A percentile compares a stretch with the other conserved stretches of the same genome.
Evolutionary conservation across 2,888 invertebrate species (phyloP).

Genomic region (Acrobasis repandana): DNA sequence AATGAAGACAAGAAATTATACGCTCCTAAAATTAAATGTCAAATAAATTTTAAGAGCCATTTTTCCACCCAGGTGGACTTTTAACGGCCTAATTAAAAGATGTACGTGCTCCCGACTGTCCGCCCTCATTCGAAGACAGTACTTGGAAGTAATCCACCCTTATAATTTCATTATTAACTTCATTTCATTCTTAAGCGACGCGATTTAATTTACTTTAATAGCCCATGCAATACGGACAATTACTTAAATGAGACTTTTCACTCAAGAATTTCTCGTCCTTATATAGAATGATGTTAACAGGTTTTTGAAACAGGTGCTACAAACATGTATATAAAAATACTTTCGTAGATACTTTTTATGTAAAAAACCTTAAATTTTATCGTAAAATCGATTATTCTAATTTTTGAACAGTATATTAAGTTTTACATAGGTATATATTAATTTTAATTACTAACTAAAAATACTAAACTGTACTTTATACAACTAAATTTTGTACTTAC

Average conservation of each 20-base stretch:
- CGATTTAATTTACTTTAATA: constrained; percentile 6
- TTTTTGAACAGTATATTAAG: too few species aligned
- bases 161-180: constrained; percentile 8
- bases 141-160: constrained; percentile 3
- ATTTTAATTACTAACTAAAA: too few species aligned
- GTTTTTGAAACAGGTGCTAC: background rate
- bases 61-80: background rate
- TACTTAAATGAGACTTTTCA: background rate
- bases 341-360: background rate
- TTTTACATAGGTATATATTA: too few species aligned
- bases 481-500: background rate
- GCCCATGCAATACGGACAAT: background rate
- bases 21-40: background rate
- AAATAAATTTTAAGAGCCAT: background rate
- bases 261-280: background rate
- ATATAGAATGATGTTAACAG: background rate
- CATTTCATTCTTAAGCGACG: constrained; percentile 1
- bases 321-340: background rate
- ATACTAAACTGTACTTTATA: background rate
- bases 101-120: background rate
- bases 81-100: constrained; percentile 8
- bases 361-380: background rate
- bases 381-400: background rate
- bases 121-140: background rate
- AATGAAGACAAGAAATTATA: background rate